Percentiles rank a stretch among this genome's conserved stretches.
Evolutionary conservation across 2,797 vertebrate species (phyloP).

Genomic region (Bucorvus abyssinicus): DNA sequence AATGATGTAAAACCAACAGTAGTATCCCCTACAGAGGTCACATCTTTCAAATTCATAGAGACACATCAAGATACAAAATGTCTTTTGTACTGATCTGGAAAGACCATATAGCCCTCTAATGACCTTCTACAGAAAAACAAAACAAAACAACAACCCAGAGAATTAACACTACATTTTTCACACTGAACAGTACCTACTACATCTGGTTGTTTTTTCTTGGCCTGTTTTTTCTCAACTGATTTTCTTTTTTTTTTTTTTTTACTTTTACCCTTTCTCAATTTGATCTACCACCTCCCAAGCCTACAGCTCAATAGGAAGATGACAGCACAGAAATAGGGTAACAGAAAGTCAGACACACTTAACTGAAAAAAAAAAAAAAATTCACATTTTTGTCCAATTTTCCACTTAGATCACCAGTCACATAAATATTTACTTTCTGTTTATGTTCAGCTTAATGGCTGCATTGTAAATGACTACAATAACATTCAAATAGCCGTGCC

Average conservation of each 20-base stretch:
- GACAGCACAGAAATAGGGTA: not conserved
- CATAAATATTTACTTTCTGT: conserved; percentile 31
- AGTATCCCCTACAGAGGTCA: conserved; percentile 25
- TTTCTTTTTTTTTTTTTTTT: not conserved
- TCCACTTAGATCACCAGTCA: not conserved
- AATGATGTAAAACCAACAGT: conserved; percentile 52
- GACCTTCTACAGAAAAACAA: conserved; percentile 27
- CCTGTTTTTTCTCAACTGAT: not conserved
- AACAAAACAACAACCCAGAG: too few species aligned
- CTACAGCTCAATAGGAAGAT: not conserved
- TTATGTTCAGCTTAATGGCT: not conserved
- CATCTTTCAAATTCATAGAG: conserved; percentile 49
- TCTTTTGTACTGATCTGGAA: conserved; percentile 33
- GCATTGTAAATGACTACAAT: not conserved
- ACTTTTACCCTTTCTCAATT: not conserved
- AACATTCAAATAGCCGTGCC: not conserved
- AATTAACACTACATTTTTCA: conserved; percentile 11
- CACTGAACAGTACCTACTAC: not conserved
- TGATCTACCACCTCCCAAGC: not conserved
- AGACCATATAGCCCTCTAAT: conserved; percentile 46
- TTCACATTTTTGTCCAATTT: not conserved
- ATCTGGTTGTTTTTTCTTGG: not conserved
- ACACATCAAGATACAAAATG: conserved; percentile 20
- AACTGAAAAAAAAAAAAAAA: not conserved
- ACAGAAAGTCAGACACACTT: not conserved